Percentiles rank a stretch among this genome's conserved stretches.
These are phyloP conservation scores for Crenuchus spilurus DNA, from an alignment of 2,797 vertebrate species.

Conservation along the genomic window DNA sequence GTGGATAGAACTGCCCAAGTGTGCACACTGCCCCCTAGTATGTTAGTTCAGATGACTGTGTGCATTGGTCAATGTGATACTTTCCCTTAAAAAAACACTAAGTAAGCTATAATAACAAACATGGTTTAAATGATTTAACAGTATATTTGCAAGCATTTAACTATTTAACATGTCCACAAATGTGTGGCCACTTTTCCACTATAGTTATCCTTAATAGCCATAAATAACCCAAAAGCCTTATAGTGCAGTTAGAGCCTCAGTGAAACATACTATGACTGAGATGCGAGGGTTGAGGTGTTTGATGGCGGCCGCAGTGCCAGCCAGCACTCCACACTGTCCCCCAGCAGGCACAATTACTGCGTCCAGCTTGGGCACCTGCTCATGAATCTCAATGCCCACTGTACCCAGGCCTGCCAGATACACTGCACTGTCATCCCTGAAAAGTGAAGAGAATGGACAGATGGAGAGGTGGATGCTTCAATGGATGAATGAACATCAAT, in stretches of 20 bases:
- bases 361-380: conserved; percentile 87
- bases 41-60: no score
- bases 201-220: no score
- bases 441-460: conserved; percentile 16
- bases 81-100: no score
- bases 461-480: conserved; percentile 12
- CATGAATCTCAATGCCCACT: conserved; percentile 86
- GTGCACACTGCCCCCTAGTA: no score
- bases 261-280: conserved; percentile 84
- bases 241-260: neutral
- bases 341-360: conserved; percentile 86
- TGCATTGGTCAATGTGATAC: no score
- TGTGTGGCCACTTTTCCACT: no score
- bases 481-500: neutral
- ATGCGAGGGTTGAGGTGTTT: conserved; percentile 85
- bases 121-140: no score
- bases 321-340: conserved; percentile 84
- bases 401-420: conserved; percentile 90
- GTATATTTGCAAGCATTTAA: no score
- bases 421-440: conserved; percentile 80
- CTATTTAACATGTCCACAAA: no score
- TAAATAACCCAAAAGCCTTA: no score
- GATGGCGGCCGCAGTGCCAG: conserved; percentile 84
- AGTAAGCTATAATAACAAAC: no score
- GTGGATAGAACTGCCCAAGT: no score